phyloP scores from a whole-genome alignment of 2,888 invertebrate genomes.

The Arctia plantaginis region DNA sequence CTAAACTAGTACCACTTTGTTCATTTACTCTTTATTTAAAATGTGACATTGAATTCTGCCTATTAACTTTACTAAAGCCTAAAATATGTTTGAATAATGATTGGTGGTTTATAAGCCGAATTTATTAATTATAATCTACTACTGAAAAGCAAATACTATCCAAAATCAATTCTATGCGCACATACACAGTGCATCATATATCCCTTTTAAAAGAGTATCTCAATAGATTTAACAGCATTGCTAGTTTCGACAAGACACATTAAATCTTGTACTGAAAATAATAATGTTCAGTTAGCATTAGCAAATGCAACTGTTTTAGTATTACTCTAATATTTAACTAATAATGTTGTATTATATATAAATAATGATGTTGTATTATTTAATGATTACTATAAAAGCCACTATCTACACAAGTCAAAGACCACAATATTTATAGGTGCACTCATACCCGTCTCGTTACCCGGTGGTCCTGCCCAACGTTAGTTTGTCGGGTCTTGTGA shows the following conservation, averaged over 20 bases:
- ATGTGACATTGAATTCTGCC: too few species aligned
- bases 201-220: not conserved
- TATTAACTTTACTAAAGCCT: too few species aligned
- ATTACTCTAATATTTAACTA: not conserved
- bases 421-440: not conserved
- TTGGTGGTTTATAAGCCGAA: too few species aligned
- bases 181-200: too few species aligned
- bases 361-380: not conserved
- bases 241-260: not conserved
- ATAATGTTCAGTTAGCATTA: not conserved
- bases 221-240: not conserved
- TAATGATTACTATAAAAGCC: not conserved
- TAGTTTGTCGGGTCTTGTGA: constrained; percentile 55
- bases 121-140: too few species aligned
- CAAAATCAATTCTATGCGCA: too few species aligned
- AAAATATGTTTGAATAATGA: too few species aligned
- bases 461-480: constrained; percentile 41
- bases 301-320: not conserved
- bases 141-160: too few species aligned
- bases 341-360: not conserved
- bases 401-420: not conserved
- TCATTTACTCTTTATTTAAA: not conserved
- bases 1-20: not conserved
- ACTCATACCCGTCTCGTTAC: constrained; percentile 29
- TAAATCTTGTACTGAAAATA: too few species aligned